phyloP scores from a whole-genome alignment of 2,888 invertebrate species.

The Acanthococcus lagerstroemiae region DNA sequence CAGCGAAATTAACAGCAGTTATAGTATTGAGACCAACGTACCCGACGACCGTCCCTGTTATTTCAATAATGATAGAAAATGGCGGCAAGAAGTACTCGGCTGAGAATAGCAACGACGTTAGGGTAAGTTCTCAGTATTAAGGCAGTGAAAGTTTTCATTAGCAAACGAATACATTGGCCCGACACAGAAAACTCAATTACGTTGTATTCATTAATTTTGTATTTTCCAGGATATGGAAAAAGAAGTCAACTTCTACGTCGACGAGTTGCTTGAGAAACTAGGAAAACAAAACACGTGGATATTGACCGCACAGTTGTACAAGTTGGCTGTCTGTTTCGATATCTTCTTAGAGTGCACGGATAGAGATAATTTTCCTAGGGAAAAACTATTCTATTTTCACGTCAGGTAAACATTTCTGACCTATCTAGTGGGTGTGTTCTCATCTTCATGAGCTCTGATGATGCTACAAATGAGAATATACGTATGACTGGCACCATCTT shows the following conservation, averaged over 20 bases:
- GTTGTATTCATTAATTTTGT: neutral
- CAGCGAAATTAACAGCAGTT: constrained; percentile 64
- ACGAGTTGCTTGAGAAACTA: constrained; percentile 42
- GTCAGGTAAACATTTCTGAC: constrained; percentile 44
- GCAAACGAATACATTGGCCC: too few species aligned
- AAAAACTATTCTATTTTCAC: constrained; percentile 67
- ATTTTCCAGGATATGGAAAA: constrained; percentile 55
- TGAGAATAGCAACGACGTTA: constrained; percentile 57
- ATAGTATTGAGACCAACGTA: constrained; percentile 74
- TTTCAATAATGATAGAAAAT: constrained; percentile 63
- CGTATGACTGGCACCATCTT: too few species aligned
- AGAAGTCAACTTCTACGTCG: constrained; percentile 57
- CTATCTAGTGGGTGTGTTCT: neutral
- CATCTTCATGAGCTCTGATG: neutral
- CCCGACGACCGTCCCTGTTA: constrained; percentile 66
- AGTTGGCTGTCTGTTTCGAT: constrained; percentile 72
- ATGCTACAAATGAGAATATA: neutral
- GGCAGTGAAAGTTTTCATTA: too few species aligned
- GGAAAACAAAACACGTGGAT: constrained; percentile 17
- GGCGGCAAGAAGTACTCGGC: constrained; percentile 49
- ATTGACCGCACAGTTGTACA: constrained; percentile 63
- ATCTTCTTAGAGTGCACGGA: constrained; percentile 71
- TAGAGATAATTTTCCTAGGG: constrained; percentile 62
- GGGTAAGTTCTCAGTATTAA: constrained; percentile 44
- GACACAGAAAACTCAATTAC: neutral